phyloP scores from a whole-genome alignment of 2,888 invertebrate species.

The Tenthredo scrophulariae region DNA sequence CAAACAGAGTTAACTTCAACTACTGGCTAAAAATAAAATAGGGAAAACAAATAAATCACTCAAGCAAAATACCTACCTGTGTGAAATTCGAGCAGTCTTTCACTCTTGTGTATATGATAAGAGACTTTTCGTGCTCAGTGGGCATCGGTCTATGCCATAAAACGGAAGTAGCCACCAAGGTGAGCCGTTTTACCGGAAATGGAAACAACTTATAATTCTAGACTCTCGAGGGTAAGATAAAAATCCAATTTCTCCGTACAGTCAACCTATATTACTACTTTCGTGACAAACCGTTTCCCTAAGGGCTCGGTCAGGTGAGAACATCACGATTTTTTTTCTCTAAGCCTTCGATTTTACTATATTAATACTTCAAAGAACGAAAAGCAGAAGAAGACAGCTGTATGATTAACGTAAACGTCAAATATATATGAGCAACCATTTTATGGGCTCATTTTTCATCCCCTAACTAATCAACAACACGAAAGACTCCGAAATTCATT shows the following conservation, averaged over 20 bases:
- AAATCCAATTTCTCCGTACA: conserved; percentile 26
- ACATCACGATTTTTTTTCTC: background rate
- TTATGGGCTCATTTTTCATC: background rate
- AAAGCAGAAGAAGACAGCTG: background rate
- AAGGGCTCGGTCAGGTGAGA: background rate
- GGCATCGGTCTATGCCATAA: conserved; percentile 42
- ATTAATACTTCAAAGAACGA: background rate
- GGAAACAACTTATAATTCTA: conserved; percentile 47
- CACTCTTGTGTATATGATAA: conserved; percentile 35
- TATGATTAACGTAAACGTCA: background rate
- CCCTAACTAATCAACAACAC: background rate
- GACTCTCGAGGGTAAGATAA: conserved; percentile 40
- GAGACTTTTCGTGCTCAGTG: conserved; percentile 35
- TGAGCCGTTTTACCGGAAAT: conserved; percentile 40
- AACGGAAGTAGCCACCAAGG: conserved; percentile 41
- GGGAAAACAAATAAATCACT: background rate
- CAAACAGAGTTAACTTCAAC: background rate
- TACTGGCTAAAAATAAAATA: background rate
- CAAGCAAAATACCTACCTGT: background rate
- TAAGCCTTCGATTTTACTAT: background rate
- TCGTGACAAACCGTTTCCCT: conserved; percentile 33
- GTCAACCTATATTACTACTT: background rate
- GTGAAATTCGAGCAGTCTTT: conserved; percentile 13
- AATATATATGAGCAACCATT: background rate
- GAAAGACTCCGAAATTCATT: background rate